Conservation (phyloP, 2,797 vertebrate species). For the Falco naumanni region DNA sequence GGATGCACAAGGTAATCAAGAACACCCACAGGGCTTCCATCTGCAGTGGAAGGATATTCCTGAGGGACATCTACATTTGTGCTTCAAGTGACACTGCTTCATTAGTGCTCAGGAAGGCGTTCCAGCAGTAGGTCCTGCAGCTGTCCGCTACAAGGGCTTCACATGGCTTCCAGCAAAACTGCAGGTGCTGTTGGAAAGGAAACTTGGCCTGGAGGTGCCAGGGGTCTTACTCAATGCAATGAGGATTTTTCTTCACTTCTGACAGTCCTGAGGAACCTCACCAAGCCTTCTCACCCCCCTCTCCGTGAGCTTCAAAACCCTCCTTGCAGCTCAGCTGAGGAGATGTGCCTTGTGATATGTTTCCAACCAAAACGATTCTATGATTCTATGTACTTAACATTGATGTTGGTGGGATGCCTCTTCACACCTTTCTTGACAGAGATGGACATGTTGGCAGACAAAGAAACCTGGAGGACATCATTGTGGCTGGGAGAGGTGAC, state of each 20-base stretch:
- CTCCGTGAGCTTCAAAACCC: not conserved
- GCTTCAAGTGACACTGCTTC: not conserved
- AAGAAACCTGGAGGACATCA: not conserved
- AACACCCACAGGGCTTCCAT: not conserved
- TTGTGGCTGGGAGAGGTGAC: not conserved
- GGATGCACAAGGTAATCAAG: not conserved
- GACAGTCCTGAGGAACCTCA: not conserved
- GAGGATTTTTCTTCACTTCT: not conserved
- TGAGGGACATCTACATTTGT: not conserved
- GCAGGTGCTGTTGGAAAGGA: not conserved
- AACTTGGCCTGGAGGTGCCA: not conserved
- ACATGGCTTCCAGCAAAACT: not conserved
- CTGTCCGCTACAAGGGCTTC: not conserved
- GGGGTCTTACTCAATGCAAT: not conserved
- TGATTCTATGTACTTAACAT: not conserved
- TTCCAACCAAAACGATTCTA: too few species aligned
- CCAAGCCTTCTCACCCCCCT: not conserved
- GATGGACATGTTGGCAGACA: not conserved
- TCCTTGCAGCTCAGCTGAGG: not conserved
- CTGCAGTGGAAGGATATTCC: not conserved
- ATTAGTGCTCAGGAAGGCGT: not conserved
- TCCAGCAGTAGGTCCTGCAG: not conserved
- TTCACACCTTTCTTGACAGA: not conserved
- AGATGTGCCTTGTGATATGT: not conserved
- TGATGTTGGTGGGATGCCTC: not conserved